Conservation (phyloP, 2,113 vertebrate genomes). For the Ceratotherium simum region DNA sequence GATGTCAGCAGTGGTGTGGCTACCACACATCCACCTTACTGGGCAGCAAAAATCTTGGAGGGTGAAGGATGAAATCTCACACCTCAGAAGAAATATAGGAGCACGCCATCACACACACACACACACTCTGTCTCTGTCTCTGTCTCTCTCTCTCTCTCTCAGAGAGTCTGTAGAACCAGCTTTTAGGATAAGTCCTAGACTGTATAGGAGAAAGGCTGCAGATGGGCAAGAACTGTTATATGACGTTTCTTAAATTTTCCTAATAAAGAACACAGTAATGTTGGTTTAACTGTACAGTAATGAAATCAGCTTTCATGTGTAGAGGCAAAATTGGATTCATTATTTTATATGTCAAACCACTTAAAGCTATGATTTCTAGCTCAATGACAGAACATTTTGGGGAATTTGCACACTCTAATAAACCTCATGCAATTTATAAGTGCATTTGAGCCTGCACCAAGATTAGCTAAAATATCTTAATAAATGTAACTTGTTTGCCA, state of each 20-base stretch:
- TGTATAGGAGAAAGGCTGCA: not conserved
- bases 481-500: not conserved
- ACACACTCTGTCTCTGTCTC: not conserved
- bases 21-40: not conserved
- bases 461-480: not conserved
- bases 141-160: not conserved
- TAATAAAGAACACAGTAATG: not conserved
- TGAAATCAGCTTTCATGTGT: not conserved
- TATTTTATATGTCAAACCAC: not conserved
- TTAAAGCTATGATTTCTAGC: not conserved
- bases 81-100: not conserved
- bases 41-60: not conserved
- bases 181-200: not conserved
- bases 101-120: not conserved
- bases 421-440: not conserved
- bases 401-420: not conserved
- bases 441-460: not conserved
- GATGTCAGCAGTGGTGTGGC: not conserved
- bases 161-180: not conserved
- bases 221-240: not conserved
- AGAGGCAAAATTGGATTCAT: not conserved
- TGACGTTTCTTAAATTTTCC: not conserved
- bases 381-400: not conserved
- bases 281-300: not conserved
- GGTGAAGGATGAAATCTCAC: not conserved